phyloP scores from a whole-genome alignment of 2,888 invertebrate genomes.

The Branchipolynoe longqiensis region DNA sequence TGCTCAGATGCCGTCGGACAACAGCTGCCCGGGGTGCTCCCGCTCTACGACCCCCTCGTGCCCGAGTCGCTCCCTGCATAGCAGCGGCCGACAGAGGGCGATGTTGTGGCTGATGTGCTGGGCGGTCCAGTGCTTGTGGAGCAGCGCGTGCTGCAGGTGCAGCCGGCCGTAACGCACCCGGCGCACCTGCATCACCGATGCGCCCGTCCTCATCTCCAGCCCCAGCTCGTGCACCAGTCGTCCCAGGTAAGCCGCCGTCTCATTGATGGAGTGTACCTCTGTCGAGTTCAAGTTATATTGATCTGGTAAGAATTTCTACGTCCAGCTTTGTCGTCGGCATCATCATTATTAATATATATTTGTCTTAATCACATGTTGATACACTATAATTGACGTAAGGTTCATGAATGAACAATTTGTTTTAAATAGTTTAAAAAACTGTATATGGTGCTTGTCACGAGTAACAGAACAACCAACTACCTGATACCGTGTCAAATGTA shows the following conservation, averaged over 20 bases:
- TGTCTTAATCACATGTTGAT: too few species aligned
- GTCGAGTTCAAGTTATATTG: slow-evolving; percentile 70
- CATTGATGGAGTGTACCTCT: slow-evolving; percentile 94
- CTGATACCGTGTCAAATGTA: too few species aligned
- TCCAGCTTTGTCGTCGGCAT: too few species aligned
- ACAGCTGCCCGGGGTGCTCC: background rate
- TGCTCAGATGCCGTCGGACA: background rate
- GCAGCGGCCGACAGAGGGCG: slow-evolving; percentile 66
- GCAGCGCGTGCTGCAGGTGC: slow-evolving; percentile 87
- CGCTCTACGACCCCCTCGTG: slow-evolving; percentile 50
- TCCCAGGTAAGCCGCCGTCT: slow-evolving; percentile 87
- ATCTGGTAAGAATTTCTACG: too few species aligned
- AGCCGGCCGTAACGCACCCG: slow-evolving; percentile 93
- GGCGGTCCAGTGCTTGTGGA: slow-evolving; percentile 87
- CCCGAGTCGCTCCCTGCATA: slow-evolving; percentile 67
- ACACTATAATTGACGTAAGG: too few species aligned
- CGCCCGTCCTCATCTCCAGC: slow-evolving; percentile 88
- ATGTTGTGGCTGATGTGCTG: slow-evolving; percentile 74
- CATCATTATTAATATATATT: too few species aligned
- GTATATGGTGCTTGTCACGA: too few species aligned
- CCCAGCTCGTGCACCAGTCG: slow-evolving; percentile 92
- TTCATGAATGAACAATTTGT: too few species aligned
- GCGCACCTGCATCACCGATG: slow-evolving; percentile 90
- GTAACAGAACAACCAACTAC: too few species aligned
- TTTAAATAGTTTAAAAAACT: too few species aligned